Base-by-base conservation (phyloP, 2,797 vertebrate genomes). In the Xenentodon cancila region DNA sequence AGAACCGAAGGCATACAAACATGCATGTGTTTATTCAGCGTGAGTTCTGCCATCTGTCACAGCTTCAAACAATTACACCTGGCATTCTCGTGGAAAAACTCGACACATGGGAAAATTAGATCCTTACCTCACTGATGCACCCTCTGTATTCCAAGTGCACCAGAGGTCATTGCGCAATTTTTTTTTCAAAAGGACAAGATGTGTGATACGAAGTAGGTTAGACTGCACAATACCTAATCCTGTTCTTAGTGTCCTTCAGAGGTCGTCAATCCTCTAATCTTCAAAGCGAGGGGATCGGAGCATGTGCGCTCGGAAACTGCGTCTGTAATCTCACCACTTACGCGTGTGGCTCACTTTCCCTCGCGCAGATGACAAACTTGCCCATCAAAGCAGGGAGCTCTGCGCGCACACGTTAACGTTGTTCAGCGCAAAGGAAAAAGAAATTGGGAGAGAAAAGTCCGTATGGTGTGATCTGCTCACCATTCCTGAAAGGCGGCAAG, bases 201-300 rank as follows among this genome's bases (percentile, higher is more conserved):
- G 63, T 32, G 71, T 79, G 65, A 73, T 58, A 77, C 77, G 59
- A 85, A 85, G 84, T 85, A 73, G 75, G 78, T 77, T 85, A 56
- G 56, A 73, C 69, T 49, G 57, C 73, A 73, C 77, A 74, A 68
- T 59, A 53, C 65, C 78, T 90, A 92, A 91, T 91, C 91, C 89
- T 46, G 75, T 81, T 81, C 72, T 79, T 79, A 65, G 58, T 86
- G 90, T 88, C 90, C 89, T 85, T 85, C 84, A 89, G 72, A 87
- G 83, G 81, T 71, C 68, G 83, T 77, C 84, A 89, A 67, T 63
- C 68, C 73, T 50, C 27, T 88, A 89, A 86, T 90, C 89, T 89
- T 86, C 84, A 78, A 75, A 73, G 71, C 61, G 66, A 84, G 68
- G 53, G 81, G 81, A 71, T 81, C 53, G 75, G 54, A 72, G 65